A percentile compares a stretch with the other conserved stretches of the same genome.
Evolutionary conservation across 2,888 invertebrate genomes (phyloP).

Genomic region (Ernsta delagoae): DNA sequence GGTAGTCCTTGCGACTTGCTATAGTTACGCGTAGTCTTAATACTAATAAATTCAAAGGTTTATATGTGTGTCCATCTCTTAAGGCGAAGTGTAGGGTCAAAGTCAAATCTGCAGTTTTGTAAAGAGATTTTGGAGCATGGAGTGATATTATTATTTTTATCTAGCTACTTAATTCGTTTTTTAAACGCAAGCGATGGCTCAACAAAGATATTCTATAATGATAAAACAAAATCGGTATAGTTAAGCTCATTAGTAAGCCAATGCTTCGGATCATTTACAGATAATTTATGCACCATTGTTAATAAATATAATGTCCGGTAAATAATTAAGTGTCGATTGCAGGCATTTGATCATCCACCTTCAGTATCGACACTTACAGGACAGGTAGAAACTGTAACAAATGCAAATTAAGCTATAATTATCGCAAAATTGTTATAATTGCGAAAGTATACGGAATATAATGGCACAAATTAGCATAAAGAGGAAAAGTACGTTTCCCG

Average conservation of each 20-base stretch:
- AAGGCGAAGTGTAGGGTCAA: too few relatives aligned
- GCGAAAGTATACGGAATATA: conserved; percentile 18
- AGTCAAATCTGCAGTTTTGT: too few relatives aligned
- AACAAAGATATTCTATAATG: too few relatives aligned
- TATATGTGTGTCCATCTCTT: too few relatives aligned
- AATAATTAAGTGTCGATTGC: conserved; percentile 5
- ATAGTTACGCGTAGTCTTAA: too few relatives aligned
- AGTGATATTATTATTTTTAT: too few relatives aligned
- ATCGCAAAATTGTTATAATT: conserved; percentile 17
- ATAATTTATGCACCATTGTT: conserved; percentile 10
- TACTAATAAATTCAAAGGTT: too few relatives aligned
- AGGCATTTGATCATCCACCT: conserved; percentile 3
- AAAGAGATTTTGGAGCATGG: too few relatives aligned
- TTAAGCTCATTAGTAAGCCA: not conserved
- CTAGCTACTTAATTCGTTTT: too few relatives aligned
- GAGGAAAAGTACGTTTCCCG: conserved; percentile 53
- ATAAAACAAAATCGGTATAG: not conserved
- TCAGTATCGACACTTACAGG: not conserved
- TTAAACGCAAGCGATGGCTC: too few relatives aligned
- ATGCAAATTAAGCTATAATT: not conserved
- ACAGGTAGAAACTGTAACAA: not conserved
- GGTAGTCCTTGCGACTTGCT: too few relatives aligned
- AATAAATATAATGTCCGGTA: conserved; percentile 12
- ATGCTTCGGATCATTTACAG: not conserved
- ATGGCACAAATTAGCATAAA: conserved; percentile 22